phyloP scores from a whole-genome alignment of 2,797 vertebrate genomes.

The Danio tinwini region DNA sequence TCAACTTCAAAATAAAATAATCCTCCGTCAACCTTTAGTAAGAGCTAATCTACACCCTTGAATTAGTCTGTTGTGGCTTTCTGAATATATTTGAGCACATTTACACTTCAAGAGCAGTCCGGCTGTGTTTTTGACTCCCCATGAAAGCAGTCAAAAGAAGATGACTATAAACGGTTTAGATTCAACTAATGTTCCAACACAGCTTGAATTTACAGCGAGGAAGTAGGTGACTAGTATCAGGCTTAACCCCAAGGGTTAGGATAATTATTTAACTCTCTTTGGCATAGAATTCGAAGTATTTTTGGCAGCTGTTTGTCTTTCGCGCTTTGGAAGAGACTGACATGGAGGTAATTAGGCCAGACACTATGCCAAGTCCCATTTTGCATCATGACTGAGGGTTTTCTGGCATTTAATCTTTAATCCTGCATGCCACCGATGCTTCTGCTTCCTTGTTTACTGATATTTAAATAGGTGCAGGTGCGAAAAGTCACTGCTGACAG shows the following conservation, averaged over 20 bases:
- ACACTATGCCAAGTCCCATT: constrained; percentile 4
- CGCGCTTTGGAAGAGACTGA: not conserved
- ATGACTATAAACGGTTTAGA: no score
- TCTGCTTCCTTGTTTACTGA: not conserved
- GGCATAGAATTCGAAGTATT: constrained; percentile 10
- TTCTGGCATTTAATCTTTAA: not conserved
- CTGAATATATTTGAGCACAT: no score
- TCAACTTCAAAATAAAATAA: no score
- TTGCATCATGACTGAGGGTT: constrained; percentile 1
- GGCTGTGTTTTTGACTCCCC: no score
- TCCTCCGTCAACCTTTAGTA: no score
- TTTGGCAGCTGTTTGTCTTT: constrained; percentile 24
- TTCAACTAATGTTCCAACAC: not conserved
- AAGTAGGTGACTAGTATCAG: not conserved
- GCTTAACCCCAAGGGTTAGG: not conserved
- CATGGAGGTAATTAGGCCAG: constrained; percentile 15
- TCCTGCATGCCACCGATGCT: not conserved
- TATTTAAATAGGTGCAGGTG: not conserved
- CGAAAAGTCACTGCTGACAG: not conserved
- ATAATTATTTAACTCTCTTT: not conserved
- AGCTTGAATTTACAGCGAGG: not conserved
- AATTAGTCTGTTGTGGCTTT: no score
- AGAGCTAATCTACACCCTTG: no score
- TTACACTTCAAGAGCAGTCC: no score
- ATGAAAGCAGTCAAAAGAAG: no score